Evolutionary conservation across 2,113 vertebrate species (phyloP).

Genomic region (Rostratula benghalensis): DNA sequence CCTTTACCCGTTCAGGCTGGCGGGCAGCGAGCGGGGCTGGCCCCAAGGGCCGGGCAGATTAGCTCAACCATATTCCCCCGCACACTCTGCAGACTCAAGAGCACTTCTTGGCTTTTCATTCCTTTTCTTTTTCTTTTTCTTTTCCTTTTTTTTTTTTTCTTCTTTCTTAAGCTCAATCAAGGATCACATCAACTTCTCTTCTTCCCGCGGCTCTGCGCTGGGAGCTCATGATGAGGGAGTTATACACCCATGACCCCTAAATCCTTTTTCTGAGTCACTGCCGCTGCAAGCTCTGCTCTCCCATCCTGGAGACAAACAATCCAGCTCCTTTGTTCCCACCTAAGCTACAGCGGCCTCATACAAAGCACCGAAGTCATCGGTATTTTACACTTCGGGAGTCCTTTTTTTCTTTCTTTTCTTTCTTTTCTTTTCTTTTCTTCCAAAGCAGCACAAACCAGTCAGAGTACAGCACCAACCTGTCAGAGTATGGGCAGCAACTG

Average conservation of each 20-base stretch:
- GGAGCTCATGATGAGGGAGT: constrained; percentile 57
- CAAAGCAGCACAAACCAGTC: background rate
- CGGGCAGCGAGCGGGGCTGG: background rate
- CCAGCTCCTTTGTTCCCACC: constrained; percentile 28
- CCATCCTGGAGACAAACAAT: constrained; percentile 33
- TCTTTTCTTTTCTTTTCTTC: background rate
- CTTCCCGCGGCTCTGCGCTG: background rate
- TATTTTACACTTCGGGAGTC: background rate
- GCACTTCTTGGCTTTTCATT: background rate
- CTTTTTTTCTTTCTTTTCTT: background rate
- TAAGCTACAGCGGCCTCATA: background rate
- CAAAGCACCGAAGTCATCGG: background rate
- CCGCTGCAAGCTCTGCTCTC: constrained; percentile 25
- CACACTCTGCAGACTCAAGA: background rate
- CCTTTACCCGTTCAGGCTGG: rapidly evolving
- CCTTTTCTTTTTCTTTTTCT: rapidly evolving
- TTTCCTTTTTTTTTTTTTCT: background rate
- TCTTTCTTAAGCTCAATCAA: constrained; percentile 16
- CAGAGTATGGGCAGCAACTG: rapidly evolving
- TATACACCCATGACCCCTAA: constrained; percentile 38
- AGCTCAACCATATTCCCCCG: background rate
- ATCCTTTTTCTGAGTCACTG: constrained; percentile 53
- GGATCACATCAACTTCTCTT: constrained; percentile 29
- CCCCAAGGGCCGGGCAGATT: rapidly evolving
- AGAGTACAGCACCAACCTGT: background rate